A percentile compares a stretch with the other conserved stretches of the same genome.
phyloP scores from a whole-genome alignment of 2,797 vertebrate genomes.

The Pygocentrus nattereri region DNA sequence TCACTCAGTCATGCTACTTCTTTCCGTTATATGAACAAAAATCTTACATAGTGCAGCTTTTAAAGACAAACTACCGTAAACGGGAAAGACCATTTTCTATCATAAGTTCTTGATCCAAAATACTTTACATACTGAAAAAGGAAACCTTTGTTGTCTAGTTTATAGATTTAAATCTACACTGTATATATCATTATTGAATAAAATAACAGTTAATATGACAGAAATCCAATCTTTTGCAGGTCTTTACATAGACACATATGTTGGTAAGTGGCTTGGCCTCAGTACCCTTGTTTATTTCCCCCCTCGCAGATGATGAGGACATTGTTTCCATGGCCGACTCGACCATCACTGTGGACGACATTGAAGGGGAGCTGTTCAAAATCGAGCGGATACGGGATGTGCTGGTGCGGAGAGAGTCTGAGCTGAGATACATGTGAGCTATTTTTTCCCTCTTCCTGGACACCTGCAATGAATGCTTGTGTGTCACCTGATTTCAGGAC shows the following conservation, averaged over 20 bases:
- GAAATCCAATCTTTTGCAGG: neutral
- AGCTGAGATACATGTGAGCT: constrained; percentile 92
- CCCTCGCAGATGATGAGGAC: constrained; percentile 72
- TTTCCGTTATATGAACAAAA: no score
- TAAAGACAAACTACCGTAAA: no score
- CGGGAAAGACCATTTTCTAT: no score
- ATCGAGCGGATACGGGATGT: constrained; percentile 88
- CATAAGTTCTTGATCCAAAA: no score
- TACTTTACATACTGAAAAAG: no score
- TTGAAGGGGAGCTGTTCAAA: constrained; percentile 88
- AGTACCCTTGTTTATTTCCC: constrained; percentile 5
- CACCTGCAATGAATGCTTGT: neutral
- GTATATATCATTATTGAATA: neutral
- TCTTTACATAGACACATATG: neutral
- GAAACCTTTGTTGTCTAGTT: no score
- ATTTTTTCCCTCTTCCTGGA: neutral
- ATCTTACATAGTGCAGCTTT: no score
- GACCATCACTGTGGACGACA: constrained; percentile 83
- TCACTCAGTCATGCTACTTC: no score
- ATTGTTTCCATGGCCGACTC: constrained; percentile 91
- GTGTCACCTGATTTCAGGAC: no score
- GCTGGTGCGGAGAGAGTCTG: constrained; percentile 88
- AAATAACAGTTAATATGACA: neutral
- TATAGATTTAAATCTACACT: no score
- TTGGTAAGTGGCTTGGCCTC: neutral